Evolutionary conservation across 2,797 vertebrate species (phyloP).

Genomic region (Thunnus albacares): DNA sequence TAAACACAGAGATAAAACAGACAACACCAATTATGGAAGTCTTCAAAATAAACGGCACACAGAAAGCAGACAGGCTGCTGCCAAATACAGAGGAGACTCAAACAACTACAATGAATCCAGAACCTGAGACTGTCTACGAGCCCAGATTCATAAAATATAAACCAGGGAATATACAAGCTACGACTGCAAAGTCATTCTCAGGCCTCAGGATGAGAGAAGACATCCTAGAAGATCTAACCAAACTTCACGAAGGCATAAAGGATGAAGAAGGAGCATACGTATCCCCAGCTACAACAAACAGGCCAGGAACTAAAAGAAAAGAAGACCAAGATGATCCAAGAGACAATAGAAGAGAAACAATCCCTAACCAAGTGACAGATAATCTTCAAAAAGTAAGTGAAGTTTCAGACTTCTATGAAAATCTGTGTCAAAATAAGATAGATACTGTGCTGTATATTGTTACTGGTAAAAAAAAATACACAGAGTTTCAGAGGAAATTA

Average conservation of each 20-base stretch:
- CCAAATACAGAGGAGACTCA: not conserved
- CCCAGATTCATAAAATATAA: not conserved
- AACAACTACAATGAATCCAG: not conserved
- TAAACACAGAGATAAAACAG: constrained; percentile 15
- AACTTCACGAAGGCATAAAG: too few species aligned
- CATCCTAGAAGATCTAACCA: not conserved
- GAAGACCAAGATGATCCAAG: not conserved
- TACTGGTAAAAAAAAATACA: too few species aligned
- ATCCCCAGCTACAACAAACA: not conserved
- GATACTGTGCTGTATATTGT: too few species aligned
- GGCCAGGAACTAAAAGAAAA: not conserved
- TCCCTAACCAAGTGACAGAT: not conserved
- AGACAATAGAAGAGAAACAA: not conserved
- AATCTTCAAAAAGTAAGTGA: constrained; percentile 26
- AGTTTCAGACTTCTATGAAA: not conserved
- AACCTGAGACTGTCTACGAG: not conserved
- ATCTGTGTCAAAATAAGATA: not conserved
- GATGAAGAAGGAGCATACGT: not conserved
- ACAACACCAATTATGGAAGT: not conserved
- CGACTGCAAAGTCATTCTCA: not conserved
- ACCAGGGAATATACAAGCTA: not conserved
- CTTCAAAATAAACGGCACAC: not conserved
- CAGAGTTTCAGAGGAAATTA: too few species aligned
- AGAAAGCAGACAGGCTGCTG: not conserved
- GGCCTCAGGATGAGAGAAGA: constrained; percentile 70